A percentile compares a stretch with the other conserved stretches of the same genome.
Conservation (phyloP, 2,797 vertebrate species). For the Heteromormyrus szaboi region DNA sequence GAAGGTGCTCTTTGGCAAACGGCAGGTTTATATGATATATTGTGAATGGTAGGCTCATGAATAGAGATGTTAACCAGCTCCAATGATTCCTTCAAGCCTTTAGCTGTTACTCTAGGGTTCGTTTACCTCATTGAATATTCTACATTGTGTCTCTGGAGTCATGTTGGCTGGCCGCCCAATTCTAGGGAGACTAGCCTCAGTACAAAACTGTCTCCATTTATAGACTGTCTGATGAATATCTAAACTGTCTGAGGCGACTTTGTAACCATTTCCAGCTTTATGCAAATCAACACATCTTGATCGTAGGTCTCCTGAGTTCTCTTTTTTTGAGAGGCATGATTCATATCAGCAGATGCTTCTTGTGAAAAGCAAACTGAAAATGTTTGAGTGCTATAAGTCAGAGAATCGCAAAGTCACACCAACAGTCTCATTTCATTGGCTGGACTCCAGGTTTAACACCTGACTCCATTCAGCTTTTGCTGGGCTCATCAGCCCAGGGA, state of each 20-base stretch:
- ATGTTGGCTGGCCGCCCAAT: not conserved
- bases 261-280: not conserved
- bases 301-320: not conserved
- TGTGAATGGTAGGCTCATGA: not conserved
- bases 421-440: not conserved
- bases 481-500: not conserved
- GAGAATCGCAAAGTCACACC: not conserved
- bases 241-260: not conserved
- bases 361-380: not conserved
- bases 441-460: not conserved
- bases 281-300: not conserved
- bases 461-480: not conserved
- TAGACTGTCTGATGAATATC: not conserved
- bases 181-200: not conserved
- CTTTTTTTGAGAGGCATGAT: not conserved
- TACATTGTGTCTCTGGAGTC: not conserved
- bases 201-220: not conserved
- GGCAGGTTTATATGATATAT: not conserved
- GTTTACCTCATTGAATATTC: not conserved
- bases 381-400: not conserved
- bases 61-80: not conserved
- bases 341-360: not conserved
- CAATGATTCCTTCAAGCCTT: not conserved
- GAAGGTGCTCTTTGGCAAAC: not conserved
- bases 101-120: not conserved